These are phyloP conservation scores for Hylomyscus alleni DNA, from an alignment of 2,797 vertebrate species.

Conservation along the genomic window DNA sequence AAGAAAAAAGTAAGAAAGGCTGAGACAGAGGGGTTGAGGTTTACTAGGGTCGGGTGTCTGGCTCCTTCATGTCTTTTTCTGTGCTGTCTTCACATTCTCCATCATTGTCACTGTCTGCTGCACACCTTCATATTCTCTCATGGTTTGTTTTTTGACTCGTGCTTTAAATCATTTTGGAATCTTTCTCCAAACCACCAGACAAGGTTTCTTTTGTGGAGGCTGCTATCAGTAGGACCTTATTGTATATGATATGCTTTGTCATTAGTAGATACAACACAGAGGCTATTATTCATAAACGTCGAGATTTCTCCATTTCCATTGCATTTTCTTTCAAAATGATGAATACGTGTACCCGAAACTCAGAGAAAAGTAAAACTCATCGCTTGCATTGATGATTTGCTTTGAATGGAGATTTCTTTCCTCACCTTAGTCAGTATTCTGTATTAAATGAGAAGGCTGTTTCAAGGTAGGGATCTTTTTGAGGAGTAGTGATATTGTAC, in stretches of 20 bases:
- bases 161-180: constrained; percentile 34
- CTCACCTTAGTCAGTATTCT: constrained; percentile 11
- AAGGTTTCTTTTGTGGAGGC: constrained; percentile 11
- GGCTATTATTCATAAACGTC: not conserved
- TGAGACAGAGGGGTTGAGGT: not conserved
- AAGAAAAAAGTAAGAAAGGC: not conserved
- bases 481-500: not conserved
- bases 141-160: not conserved
- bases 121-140: not conserved
- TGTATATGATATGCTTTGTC: constrained; percentile 26
- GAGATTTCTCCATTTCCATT: constrained; percentile 6
- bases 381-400: constrained; percentile 10
- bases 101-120: not conserved
- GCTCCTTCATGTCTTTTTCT: not conserved
- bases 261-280: not conserved
- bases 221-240: not conserved
- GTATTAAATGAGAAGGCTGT: constrained; percentile 17
- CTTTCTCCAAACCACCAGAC: not conserved
- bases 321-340: constrained; percentile 35
- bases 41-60: not conserved
- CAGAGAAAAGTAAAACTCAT: not conserved
- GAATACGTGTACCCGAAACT: constrained; percentile 42
- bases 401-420: constrained; percentile 57
- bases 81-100: not conserved
- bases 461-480: constrained; percentile 47